Conservation (phyloP, 2,113 vertebrate genomes). For the Bothrops jararaca region DNA sequence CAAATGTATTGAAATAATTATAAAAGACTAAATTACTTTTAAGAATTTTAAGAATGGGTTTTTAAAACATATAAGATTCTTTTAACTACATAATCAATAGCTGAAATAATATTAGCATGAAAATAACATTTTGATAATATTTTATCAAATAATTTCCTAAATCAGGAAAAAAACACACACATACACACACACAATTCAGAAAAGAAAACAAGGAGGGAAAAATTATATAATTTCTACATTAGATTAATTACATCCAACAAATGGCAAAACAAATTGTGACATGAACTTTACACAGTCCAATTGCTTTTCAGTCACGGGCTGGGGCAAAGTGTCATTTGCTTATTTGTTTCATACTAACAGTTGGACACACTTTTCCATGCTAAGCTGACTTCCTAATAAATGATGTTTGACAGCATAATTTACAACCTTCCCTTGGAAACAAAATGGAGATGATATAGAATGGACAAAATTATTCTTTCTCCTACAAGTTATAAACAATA, state of each 20-base stretch:
- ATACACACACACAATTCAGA: not conserved
- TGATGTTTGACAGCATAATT: constrained; percentile 33
- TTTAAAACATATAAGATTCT: not conserved
- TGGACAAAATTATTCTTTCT: constrained; percentile 10
- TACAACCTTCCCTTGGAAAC: constrained; percentile 24
- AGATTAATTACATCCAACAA: constrained; percentile 45
- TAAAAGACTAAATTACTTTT: not conserved
- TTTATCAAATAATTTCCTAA: not conserved
- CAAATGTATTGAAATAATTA: not conserved
- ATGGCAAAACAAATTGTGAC: constrained; percentile 45
- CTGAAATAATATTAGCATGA: constrained; percentile 29
- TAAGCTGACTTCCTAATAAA: constrained; percentile 46
- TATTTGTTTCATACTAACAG: constrained; percentile 41
- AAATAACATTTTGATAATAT: not conserved
- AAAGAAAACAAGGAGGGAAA: constrained; percentile 12
- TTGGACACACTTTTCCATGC: constrained; percentile 37
- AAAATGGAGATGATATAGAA: not conserved
- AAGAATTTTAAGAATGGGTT: not conserved
- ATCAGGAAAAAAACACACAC: not conserved
- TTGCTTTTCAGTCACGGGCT: constrained; percentile 47
- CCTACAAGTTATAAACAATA: not conserved
- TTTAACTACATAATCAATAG: constrained; percentile 20
- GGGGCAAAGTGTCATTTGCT: constrained; percentile 38
- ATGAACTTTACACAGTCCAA: constrained; percentile 1
- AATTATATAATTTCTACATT: constrained; percentile 28